These are phyloP conservation scores for Julus scandinavius DNA, from an alignment of 2,888 invertebrate species.

Conservation along the genomic window DNA sequence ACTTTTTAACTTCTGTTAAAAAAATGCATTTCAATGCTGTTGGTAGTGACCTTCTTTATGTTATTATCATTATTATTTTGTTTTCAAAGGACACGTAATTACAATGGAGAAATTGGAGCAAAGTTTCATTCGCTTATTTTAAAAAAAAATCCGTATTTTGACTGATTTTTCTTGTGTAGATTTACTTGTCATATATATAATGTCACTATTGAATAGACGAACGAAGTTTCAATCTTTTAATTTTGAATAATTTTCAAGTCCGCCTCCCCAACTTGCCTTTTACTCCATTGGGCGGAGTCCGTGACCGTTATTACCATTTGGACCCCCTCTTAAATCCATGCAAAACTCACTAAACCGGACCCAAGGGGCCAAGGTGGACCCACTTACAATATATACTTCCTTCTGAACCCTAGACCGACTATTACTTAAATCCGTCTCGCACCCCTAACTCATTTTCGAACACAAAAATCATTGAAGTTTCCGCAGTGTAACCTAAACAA, in stretches of 20 bases:
- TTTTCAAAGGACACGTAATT: background rate
- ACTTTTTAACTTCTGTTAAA: too few relatives aligned
- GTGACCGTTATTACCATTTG: constrained; percentile 27
- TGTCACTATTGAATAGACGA: background rate
- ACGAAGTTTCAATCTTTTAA: background rate
- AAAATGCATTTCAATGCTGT: too few relatives aligned
- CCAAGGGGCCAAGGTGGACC: background rate
- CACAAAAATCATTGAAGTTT: constrained; percentile 9
- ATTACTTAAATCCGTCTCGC: constrained; percentile 28
- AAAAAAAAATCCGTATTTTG: background rate
- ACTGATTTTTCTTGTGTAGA: background rate
- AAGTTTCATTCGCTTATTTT: too few relatives aligned
- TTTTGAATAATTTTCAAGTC: constrained; percentile 9
- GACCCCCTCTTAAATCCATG: background rate
- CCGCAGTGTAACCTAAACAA: constrained; percentile 18
- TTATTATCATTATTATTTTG: too few relatives aligned
- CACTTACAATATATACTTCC: background rate
- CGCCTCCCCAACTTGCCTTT: constrained; percentile 24
- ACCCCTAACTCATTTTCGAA: background rate
- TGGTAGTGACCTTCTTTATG: background rate
- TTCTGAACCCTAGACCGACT: background rate
- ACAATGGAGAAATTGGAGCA: too few relatives aligned
- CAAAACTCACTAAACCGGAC: constrained; percentile 16
- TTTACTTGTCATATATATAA: background rate
- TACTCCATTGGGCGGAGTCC: constrained; percentile 15